Evolutionary conservation across 2,888 invertebrate genomes (phyloP).

Genomic region (Xanthorhoe spadicearia): DNA sequence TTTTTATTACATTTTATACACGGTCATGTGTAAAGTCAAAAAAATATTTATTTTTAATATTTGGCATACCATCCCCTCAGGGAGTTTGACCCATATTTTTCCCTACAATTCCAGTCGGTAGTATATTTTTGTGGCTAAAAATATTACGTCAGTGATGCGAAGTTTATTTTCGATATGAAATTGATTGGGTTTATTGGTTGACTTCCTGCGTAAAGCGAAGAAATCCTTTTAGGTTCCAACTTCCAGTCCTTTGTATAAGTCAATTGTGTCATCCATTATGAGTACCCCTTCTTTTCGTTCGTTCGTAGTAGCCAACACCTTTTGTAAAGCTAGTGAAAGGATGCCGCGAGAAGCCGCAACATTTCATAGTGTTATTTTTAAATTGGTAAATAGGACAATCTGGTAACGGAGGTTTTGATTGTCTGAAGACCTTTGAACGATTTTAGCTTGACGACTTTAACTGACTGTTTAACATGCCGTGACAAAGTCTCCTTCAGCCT

Average conservation of each 20-base stretch:
- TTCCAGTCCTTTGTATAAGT: neutral
- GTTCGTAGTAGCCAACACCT: too few relatives aligned
- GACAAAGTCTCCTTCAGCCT: too few relatives aligned
- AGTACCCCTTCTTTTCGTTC: too few relatives aligned
- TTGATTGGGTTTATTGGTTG: slow-evolving; percentile 14
- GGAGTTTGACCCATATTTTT: neutral
- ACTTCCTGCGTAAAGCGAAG: neutral
- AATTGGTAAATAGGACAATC: too few relatives aligned
- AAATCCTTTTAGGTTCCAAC: neutral
- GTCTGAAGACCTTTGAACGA: too few relatives aligned
- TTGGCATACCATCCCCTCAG: neutral
- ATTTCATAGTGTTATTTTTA: neutral
- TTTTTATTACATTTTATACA: neutral
- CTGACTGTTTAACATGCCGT: too few relatives aligned
- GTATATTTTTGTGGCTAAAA: slow-evolving; percentile 1
- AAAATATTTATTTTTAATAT: neutral
- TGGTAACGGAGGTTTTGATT: too few relatives aligned
- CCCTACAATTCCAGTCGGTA: neutral
- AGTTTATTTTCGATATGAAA: slow-evolving; percentile 4
- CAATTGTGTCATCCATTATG: neutral
- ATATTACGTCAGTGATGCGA: neutral
- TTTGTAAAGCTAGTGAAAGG: neutral
- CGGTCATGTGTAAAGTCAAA: neutral
- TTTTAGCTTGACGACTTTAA: too few relatives aligned
- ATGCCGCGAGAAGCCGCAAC: neutral